Evolutionary conservation across 2,888 invertebrate species (phyloP).

Genomic region (Tanypteryx hageni): DNA sequence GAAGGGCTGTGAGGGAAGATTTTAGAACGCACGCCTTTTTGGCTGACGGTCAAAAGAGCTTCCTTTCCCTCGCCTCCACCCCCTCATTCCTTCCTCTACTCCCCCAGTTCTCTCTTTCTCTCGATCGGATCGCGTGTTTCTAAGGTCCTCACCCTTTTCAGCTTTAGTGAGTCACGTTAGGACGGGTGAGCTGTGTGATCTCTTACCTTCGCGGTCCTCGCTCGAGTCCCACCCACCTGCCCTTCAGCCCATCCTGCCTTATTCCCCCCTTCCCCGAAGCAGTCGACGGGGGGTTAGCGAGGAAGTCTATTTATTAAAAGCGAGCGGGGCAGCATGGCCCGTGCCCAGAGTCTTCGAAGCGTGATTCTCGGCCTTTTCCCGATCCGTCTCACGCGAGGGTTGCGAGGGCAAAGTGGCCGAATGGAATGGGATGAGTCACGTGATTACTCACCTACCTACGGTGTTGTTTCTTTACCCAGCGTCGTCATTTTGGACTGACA

Average conservation of each 20-base stretch:
- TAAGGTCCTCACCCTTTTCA: constrained; percentile 30
- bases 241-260: background rate
- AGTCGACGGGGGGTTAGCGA: background rate
- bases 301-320: constrained; percentile 17
- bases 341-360: background rate
- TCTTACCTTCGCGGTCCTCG: constrained; percentile 10
- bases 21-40: constrained; percentile 3
- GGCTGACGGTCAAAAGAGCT: background rate
- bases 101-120: background rate
- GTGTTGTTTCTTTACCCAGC: background rate
- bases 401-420: background rate
- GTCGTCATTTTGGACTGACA: background rate
- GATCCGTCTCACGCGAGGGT: background rate
- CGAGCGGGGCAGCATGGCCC: background rate
- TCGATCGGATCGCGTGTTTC: constrained; percentile 2
- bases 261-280: no score
- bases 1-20: background rate
- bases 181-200: background rate
- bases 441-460: background rate
- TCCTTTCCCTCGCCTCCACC: background rate
- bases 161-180: constrained; percentile 14
- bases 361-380: background rate
- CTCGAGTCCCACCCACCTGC: background rate
- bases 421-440: background rate
- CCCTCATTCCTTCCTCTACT: no score